Evolutionary conservation across 2,888 invertebrate species (phyloP).

Genomic region (Acleris literana): DNA sequence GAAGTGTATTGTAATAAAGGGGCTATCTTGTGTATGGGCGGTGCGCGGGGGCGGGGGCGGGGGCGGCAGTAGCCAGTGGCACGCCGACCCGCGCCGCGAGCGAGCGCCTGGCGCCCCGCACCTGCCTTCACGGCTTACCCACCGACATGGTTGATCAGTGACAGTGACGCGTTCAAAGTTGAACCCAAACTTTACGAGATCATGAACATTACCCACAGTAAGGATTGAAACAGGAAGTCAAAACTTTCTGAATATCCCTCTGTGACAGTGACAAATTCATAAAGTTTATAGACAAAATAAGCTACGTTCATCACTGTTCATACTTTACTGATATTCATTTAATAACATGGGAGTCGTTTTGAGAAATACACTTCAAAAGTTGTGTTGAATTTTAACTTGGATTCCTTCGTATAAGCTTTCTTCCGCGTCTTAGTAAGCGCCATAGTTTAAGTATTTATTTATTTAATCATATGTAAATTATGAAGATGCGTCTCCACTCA

Average conservation of each 20-base stretch:
- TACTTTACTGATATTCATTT: no score
- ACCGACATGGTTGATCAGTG: conserved; percentile 46
- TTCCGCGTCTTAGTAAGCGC: conserved; percentile 1
- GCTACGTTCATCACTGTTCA: neutral
- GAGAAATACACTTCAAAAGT: neutral
- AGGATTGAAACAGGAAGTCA: conserved; percentile 28
- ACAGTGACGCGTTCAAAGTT: conserved; percentile 45
- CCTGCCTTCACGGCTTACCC: conserved; percentile 43
- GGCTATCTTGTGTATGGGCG: conserved; percentile 41
- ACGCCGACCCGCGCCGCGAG: conserved; percentile 62
- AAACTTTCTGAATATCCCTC: conserved; percentile 23
- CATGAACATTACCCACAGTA: conserved; percentile 19
- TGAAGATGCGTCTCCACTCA: no score
- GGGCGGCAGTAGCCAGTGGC: conserved; percentile 66
- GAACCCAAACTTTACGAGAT: conserved; percentile 16
- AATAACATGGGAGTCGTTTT: conserved; percentile 3
- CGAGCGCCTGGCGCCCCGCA: conserved; percentile 59
- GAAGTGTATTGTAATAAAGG: conserved; percentile 27
- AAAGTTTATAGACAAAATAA: conserved; percentile 4
- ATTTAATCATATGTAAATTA: no score
- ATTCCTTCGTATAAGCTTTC: neutral
- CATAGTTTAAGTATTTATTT: no score
- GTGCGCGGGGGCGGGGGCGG: conserved; percentile 53
- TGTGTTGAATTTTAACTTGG: conserved; percentile 3
- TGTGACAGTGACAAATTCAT: conserved; percentile 31